Evolutionary conservation across 2,888 invertebrate species (phyloP).

Genomic region (Thalpophila matura): DNA sequence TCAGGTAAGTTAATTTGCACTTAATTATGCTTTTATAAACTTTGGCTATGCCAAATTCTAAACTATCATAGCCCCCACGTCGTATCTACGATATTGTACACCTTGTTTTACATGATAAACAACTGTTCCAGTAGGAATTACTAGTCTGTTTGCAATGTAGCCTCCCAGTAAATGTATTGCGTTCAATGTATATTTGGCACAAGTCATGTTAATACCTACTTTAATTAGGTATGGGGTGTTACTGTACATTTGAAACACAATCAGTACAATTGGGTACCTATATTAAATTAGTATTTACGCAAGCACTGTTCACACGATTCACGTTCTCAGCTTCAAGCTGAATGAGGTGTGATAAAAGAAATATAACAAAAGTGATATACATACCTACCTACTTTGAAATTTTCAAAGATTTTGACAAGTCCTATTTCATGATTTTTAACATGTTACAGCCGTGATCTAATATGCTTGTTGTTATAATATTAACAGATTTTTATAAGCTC

Average conservation of each 20-base stretch:
- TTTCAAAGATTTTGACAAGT: too few species aligned
- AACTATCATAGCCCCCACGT: conserved; percentile 1
- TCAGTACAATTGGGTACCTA: background rate
- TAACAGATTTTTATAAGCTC: too few species aligned
- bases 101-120: conserved; percentile 59
- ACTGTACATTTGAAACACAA: conserved; percentile 14
- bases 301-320: background rate
- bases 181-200: conserved; percentile 22
- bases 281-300: conserved; percentile 17
- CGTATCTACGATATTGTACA: conserved; percentile 6
- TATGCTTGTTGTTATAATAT: too few species aligned
- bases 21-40: conserved; percentile 6
- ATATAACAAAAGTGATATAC: background rate
- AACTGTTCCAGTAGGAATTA: conserved; percentile 41
- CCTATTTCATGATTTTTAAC: too few species aligned
- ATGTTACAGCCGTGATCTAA: too few species aligned
- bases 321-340: background rate
- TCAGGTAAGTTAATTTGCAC: conserved; percentile 78
- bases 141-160: conserved; percentile 1
- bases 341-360: background rate
- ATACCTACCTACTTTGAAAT: too few species aligned
- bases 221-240: conserved; percentile 18
- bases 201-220: conserved; percentile 26
- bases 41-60: conserved; percentile 31
- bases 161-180: conserved; percentile 2